Evolutionary conservation across 2,113 vertebrate genomes (phyloP).

Genomic region (Dunckerocampus dactyliophorus): DNA sequence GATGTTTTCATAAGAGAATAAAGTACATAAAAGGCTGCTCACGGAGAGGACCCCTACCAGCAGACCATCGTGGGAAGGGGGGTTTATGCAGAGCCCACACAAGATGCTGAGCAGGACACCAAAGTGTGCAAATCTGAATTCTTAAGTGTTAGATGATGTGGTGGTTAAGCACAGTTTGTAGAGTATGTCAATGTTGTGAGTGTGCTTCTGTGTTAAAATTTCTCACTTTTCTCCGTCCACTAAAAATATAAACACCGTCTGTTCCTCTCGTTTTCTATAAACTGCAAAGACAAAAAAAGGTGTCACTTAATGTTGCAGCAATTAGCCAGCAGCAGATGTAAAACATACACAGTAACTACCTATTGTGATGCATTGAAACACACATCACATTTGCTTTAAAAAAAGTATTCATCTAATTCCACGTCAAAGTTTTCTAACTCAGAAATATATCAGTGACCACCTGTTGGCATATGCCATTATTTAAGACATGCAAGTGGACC

Average conservation of each 20-base stretch:
- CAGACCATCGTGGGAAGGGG: constrained; percentile 67
- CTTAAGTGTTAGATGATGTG: too few species aligned
- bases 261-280: neutral
- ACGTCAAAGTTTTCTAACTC: neutral
- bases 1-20: constrained; percentile 62
- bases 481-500: too few species aligned
- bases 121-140: too few species aligned
- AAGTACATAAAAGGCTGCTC: constrained; percentile 60
- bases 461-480: neutral
- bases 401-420: neutral
- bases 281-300: neutral
- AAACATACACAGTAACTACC: neutral
- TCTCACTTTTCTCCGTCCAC: too few species aligned
- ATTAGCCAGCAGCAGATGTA: neutral
- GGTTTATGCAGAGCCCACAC: constrained; percentile 61
- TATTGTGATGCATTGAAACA: neutral
- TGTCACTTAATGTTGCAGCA: neutral
- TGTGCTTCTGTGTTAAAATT: too few species aligned
- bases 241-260: neutral
- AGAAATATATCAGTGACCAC: neutral
- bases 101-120: constrained; percentile 55
- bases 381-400: neutral
- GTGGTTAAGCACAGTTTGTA: too few species aligned
- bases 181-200: too few species aligned
- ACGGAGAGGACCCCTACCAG: constrained; percentile 52